Conservation (phyloP, 2,888 invertebrate genomes). For the Polylopha cassiicola region DNA sequence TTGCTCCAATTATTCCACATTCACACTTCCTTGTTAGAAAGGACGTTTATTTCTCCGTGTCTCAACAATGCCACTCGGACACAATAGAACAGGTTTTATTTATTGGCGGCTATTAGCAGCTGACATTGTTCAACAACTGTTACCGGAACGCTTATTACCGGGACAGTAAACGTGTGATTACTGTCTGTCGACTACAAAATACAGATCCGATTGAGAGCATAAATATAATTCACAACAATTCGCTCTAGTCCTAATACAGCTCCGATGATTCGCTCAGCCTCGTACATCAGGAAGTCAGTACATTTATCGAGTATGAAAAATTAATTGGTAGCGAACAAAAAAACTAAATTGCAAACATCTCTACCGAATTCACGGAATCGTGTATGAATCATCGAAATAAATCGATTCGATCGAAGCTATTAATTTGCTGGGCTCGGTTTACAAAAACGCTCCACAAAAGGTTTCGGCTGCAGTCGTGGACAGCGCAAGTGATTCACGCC, state of each 20-base stretch:
- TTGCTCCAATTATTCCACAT: constrained; percentile 51
- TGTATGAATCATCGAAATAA: constrained; percentile 55
- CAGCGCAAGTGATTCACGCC: constrained; percentile 47
- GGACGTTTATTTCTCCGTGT: constrained; percentile 51
- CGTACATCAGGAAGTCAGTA: constrained; percentile 9
- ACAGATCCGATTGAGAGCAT: constrained; percentile 10
- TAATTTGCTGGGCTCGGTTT: constrained; percentile 43
- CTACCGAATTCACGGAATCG: constrained; percentile 38
- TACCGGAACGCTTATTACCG: constrained; percentile 20
- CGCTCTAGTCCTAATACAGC: constrained; percentile 3
- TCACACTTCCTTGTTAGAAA: constrained; percentile 58
- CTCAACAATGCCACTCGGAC: constrained; percentile 42
- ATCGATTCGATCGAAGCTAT: constrained; percentile 50
- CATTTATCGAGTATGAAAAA: constrained; percentile 3
- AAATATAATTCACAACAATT: constrained; percentile 10
- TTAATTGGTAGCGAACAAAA: constrained; percentile 4
- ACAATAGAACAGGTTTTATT: constrained; percentile 47
- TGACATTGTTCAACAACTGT: constrained; percentile 24
- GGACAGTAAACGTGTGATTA: constrained; percentile 16
- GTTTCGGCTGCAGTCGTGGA: constrained; percentile 42
- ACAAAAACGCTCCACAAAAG: constrained; percentile 54
- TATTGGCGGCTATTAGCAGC: constrained; percentile 38
- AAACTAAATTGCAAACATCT: constrained; percentile 26
- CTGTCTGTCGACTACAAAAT: constrained; percentile 11
- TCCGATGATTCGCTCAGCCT: constrained; percentile 4